phyloP scores from a whole-genome alignment of 2,113 vertebrate genomes.

The Lophotis ruficrista region DNA sequence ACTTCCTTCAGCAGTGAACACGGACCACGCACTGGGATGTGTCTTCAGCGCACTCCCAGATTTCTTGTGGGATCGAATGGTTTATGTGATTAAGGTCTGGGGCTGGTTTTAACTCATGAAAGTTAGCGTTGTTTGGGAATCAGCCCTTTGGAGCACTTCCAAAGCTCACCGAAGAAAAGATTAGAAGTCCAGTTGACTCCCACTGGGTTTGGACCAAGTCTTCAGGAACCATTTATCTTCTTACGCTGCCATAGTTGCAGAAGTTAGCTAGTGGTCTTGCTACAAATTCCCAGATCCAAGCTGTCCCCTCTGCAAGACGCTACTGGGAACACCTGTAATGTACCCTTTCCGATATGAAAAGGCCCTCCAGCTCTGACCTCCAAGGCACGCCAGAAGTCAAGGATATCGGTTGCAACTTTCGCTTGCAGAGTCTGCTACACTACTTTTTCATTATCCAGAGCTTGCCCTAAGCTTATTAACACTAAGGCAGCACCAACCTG shows the following conservation, averaged over 20 bases:
- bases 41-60: not conserved
- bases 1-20: not conserved
- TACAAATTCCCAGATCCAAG: not conserved
- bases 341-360: rapidly evolving
- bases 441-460: not conserved
- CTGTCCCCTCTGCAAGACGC: not conserved
- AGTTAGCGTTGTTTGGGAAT: not conserved
- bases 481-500: not conserved
- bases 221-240: not conserved
- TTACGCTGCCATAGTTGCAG: not conserved
- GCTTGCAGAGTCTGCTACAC: not conserved
- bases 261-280: not conserved
- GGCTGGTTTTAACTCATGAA: not conserved
- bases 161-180: not conserved
- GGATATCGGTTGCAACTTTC: not conserved
- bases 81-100: not conserved
- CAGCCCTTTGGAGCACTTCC: not conserved
- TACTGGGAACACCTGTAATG: not conserved
- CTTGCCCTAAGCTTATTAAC: not conserved
- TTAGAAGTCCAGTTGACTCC: not conserved
- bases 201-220: not conserved
- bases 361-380: not conserved
- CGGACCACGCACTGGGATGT: rapidly evolving
- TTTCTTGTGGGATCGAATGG: not conserved
- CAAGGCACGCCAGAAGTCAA: not conserved